Base-by-base conservation (phyloP, 2,888 invertebrate genomes). In the Calameuta filiformis region DNA sequence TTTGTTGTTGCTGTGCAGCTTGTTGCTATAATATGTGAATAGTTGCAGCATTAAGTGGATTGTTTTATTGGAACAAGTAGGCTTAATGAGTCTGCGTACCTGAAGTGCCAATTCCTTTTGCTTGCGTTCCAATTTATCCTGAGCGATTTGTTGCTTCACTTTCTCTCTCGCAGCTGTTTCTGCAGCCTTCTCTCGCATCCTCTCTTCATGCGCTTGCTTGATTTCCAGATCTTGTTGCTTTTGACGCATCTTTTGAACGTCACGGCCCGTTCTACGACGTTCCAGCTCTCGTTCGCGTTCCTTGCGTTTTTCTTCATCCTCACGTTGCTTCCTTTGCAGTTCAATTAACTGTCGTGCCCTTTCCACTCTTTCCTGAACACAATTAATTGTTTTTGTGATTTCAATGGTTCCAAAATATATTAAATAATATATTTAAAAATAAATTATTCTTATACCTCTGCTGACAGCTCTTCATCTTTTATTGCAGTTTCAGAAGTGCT, bases 91-190 rank as follows among this genome's bases (percentile, higher is more conserved):
- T 1, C n/a, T 31, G 31, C 30, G 12, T 69, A 90, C 90, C 86
- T 90, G 87, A 23, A 85, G 37, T 23, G 84, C 85, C 33, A 84
- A 76, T 80, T 89, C 88, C 73, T 89, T 92, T 33, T 93, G 92
- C 56, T 94, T 93, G 15, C 96, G 90, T 88, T 96, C 96, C 0
- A 95, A 95, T 87, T 96, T 94, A 91, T 98, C 98, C 88, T 96
- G 96, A 1, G 96, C 97, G 80, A 98, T 98, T 91, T 98, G 97
- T 77, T 95, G 95, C 79, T 95, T 92, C 31, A 98, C 95, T 76
- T 95, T 94, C 83, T 98, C 96, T 12, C 96, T 93, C 0, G 96
- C 96, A 12, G 94, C 93, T 82, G 95, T 93, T 85, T 96, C 96
- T 83, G 95, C 96, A 83, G 95, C 92, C 87, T 95, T 96, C 85